Conservation (phyloP, 2,113 vertebrate species). For the Megaleporinus macrocephalus region DNA sequence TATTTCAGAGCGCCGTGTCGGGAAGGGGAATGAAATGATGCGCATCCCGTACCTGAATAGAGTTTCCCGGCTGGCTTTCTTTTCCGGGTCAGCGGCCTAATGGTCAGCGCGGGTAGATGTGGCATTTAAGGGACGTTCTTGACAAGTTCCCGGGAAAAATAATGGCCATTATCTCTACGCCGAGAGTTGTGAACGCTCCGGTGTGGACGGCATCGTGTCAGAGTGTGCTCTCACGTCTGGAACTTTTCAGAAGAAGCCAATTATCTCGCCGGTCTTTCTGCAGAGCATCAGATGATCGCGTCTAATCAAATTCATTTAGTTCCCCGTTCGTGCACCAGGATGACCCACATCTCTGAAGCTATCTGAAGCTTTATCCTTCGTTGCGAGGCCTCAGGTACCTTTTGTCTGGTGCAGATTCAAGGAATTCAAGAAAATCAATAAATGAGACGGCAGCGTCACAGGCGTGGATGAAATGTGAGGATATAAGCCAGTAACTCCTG, state of each 20-base stretch:
- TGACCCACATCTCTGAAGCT: neutral
- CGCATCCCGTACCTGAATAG: conserved; percentile 14
- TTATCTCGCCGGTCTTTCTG: neutral
- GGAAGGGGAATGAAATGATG: conserved; percentile 14
- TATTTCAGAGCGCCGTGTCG: conserved; percentile 23
- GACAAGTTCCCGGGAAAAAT: neutral
- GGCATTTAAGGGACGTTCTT: conserved; percentile 41
- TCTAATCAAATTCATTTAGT: neutral
- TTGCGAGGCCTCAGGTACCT: neutral
- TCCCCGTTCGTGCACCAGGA: neutral
- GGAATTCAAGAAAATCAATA: neutral
- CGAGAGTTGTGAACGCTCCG: neutral
- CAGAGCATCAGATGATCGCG: neutral
- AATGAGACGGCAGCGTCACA: neutral
- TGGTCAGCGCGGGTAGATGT: neutral
- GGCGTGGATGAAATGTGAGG: conserved; percentile 9
- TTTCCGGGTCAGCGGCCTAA: neutral
- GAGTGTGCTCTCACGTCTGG: neutral
- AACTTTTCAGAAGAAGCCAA: neutral
- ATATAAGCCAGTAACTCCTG: neutral
- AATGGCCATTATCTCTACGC: neutral
- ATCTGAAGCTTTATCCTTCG: neutral
- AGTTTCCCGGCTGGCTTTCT: neutral
- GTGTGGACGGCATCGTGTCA: neutral
- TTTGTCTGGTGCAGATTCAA: neutral